Evolutionary conservation across 2,888 invertebrate species (phyloP).

Genomic region (Thecocarcelia acutangulata): DNA sequence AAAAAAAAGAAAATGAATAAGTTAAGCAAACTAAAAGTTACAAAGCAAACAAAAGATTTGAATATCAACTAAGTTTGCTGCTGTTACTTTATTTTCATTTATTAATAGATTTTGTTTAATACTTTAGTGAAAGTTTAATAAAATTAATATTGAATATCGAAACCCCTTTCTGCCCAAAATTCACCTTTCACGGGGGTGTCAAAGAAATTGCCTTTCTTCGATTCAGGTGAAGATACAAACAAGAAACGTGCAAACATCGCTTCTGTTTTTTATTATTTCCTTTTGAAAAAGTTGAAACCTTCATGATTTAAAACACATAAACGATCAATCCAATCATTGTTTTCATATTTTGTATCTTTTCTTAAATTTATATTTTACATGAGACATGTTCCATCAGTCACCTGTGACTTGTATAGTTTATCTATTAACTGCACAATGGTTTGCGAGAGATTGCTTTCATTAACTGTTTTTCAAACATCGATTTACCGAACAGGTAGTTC

Average conservation of each 20-base stretch:
- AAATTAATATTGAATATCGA: neutral
- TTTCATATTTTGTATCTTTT: constrained; percentile 21
- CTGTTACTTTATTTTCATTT: constrained; percentile 3
- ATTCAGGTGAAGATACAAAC: constrained; percentile 36
- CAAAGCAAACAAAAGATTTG: constrained; percentile 5
- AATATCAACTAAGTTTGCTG: constrained; percentile 1
- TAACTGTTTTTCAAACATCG: no score
- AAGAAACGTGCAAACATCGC: neutral
- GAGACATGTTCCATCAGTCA: constrained; percentile 40
- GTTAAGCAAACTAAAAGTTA: neutral
- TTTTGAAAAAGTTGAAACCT: constrained; percentile 54
- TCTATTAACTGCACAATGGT: constrained; percentile 14
- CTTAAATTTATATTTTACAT: constrained; percentile 30
- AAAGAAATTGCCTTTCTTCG: constrained; percentile 34
- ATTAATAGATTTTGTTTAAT: constrained; percentile 3
- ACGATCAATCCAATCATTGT: constrained; percentile 50
- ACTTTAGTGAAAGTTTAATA: constrained; percentile 36
- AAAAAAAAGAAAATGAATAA: constrained; percentile 47
- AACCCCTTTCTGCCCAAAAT: neutral
- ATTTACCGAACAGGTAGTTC: no score
- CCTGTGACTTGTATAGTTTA: constrained; percentile 22
- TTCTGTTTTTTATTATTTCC: neutral
- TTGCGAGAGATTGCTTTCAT: neutral
- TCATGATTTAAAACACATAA: constrained; percentile 26
- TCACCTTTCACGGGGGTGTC: constrained; percentile 56